Evolutionary conservation across 2,888 invertebrate genomes (phyloP), one percentile per base, ranked within the genome.

Genomic region (Callimorpha dominula): DNA sequence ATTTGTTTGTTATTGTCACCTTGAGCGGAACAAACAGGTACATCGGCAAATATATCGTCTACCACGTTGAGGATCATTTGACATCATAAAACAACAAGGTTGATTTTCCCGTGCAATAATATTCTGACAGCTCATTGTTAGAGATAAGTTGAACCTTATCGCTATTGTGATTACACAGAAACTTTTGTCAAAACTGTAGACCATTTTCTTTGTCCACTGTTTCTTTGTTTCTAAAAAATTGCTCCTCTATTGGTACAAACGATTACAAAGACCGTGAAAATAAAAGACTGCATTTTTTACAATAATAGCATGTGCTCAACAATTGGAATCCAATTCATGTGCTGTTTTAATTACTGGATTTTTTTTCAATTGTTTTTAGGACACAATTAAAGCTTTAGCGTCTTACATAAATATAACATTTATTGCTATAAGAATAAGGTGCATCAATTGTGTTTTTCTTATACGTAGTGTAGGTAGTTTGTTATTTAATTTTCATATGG

Each of bases 311-410:
- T 70, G 31, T 31, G 54, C n/a, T 54, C n/a, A 68, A 17, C 31
- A 63, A 31, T 20, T 40, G 14, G 63, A 75, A 72, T 75, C 5
- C 1, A 66, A 75, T 57, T 40, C 69, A 73, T 76, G 63, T 60
- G 75, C 46, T 71, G n/a, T n/a, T n/a, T n/a, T n/a, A 82, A 80
- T 75, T 40, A 75, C 49, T 65, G 40, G 63, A 42, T 70, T 66
- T 78, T 81, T n/a, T 78, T 75, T 71, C 75, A 72, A 81, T 84
- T 78, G 80, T 79, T 78, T 70, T 66, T 50, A 31, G 20, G 43
- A 67, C 78, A 76, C 74, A 73, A 46, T 72, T 78, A 67, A 6
- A 14, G 67, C 52, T 79, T 76, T 72, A 17, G 43, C 63, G 68
- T n/a, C 66, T 69, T 31, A 78, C n/a, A 8, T 63, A 15, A 81